A percentile compares a stretch with the other conserved stretches of the same genome.
Evolutionary conservation across 2,797 vertebrate genomes (phyloP).

Genomic region (Labeo calbasu): DNA sequence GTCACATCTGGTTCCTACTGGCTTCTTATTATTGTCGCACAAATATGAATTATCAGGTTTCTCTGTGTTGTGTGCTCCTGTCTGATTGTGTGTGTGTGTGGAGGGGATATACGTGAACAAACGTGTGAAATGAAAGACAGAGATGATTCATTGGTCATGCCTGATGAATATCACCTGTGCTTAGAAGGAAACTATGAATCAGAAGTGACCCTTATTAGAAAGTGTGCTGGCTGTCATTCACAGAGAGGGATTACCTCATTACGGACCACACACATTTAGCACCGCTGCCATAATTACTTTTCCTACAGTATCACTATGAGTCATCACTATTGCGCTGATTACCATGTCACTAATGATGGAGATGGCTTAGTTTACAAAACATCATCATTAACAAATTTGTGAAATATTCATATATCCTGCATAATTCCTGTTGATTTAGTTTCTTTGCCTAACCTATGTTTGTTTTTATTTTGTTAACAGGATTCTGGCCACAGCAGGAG

Average conservation of each 20-base stretch:
- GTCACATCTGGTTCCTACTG: slow-evolving; percentile 3
- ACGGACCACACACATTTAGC: not conserved
- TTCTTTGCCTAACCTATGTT: slow-evolving; percentile 14
- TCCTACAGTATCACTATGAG: slow-evolving; percentile 1
- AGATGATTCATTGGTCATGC: not conserved
- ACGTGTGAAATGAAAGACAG: not conserved
- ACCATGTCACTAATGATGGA: not conserved
- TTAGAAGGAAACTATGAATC: slow-evolving; percentile 12
- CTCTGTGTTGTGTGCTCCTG: not conserved
- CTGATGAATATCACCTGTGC: not conserved
- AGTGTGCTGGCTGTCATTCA: slow-evolving; percentile 18
- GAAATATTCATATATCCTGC: slow-evolving; percentile 1
- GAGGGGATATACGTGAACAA: not conserved
- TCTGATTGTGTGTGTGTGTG: not conserved
- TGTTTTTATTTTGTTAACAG: slow-evolving; percentile 69
- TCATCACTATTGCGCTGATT: not conserved
- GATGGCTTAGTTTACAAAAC: not conserved
- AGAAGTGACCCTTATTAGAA: slow-evolving; percentile 16
- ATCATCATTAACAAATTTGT: slow-evolving; percentile 6
- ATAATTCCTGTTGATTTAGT: not conserved
- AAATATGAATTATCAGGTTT: not conserved
- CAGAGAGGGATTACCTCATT: slow-evolving; percentile 1
- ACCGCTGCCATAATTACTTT: not conserved
- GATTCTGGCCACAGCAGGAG: slow-evolving; percentile 93
- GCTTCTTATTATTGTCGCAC: not conserved